These are phyloP conservation scores for Rhabditoides inermis DNA, from an alignment of 2,888 invertebrate species.

Conservation along the genomic window DNA sequence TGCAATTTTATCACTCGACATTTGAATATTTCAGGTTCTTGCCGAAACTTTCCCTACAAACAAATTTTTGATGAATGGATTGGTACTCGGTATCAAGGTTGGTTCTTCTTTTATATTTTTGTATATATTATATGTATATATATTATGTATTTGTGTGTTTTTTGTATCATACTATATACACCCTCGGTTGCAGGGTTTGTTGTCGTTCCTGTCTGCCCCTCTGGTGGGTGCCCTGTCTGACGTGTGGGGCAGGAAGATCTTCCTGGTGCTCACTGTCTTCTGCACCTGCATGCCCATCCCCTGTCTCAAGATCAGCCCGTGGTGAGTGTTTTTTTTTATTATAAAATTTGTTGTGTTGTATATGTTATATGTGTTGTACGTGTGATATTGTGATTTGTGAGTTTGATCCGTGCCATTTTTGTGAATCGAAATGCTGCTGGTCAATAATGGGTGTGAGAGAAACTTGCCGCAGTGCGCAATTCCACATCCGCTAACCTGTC, in stretches of 20 bases:
- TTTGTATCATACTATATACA: not conserved
- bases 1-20: not conserved
- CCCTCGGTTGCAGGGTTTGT: constrained; percentile 68
- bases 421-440: too few relatives aligned
- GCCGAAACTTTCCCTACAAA: constrained; percentile 97
- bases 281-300: constrained; percentile 98
- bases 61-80: constrained; percentile 97
- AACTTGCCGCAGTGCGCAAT: too few relatives aligned
- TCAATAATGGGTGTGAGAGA: too few relatives aligned
- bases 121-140: not conserved
- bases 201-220: constrained; percentile 94
- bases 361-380: too few relatives aligned
- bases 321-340: constrained; percentile 63
- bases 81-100: constrained; percentile 92
- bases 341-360: constrained; percentile 2
- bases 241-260: constrained; percentile 95
- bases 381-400: too few relatives aligned
- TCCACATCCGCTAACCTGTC: too few relatives aligned
- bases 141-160: not conserved
- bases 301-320: constrained; percentile 94
- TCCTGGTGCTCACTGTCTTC: constrained; percentile 69
- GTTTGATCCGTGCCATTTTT: not conserved
- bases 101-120: constrained; percentile 19
- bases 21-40: constrained; percentile 63
- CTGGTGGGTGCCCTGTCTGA: constrained; percentile 93